phyloP scores from a whole-genome alignment of 2,113 vertebrate species.

The Pelecanus crispus region DNA sequence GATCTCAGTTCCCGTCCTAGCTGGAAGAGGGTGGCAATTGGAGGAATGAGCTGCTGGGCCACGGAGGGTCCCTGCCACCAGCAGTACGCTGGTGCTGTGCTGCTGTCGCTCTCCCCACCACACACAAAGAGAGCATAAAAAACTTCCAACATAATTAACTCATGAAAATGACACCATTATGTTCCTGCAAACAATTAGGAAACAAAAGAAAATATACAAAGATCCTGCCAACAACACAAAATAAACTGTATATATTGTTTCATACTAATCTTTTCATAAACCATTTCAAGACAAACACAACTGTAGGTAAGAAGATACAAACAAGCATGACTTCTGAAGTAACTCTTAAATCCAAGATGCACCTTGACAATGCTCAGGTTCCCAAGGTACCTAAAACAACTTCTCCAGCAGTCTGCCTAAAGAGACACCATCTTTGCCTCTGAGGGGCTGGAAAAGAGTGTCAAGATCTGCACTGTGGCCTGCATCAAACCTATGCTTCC shows the following conservation, averaged over 20 bases:
- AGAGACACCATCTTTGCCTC: neutral
- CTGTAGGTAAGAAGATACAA: neutral
- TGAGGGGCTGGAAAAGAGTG: neutral
- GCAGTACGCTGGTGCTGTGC: neutral
- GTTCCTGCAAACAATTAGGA: constrained; percentile 7
- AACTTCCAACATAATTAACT: neutral
- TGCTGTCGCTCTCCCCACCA: neutral
- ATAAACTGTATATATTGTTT: neutral
- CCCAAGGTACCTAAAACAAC: neutral
- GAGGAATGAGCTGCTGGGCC: neutral
- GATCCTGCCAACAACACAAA: neutral
- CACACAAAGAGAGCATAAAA: neutral
- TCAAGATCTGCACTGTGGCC: neutral
- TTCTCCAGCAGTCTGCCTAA: neutral
- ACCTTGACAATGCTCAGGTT: neutral
- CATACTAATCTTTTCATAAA: neutral
- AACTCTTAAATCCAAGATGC: neutral
- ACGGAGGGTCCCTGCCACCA: neutral
- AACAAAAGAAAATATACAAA: neutral
- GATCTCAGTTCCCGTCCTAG: neutral
- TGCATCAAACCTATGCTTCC: neutral
- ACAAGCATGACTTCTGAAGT: neutral
- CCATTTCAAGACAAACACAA: neutral
- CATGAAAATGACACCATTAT: neutral
- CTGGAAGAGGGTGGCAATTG: neutral